Conservation (phyloP, 2,888 invertebrate genomes). For the Andrena flavipes region DNA sequence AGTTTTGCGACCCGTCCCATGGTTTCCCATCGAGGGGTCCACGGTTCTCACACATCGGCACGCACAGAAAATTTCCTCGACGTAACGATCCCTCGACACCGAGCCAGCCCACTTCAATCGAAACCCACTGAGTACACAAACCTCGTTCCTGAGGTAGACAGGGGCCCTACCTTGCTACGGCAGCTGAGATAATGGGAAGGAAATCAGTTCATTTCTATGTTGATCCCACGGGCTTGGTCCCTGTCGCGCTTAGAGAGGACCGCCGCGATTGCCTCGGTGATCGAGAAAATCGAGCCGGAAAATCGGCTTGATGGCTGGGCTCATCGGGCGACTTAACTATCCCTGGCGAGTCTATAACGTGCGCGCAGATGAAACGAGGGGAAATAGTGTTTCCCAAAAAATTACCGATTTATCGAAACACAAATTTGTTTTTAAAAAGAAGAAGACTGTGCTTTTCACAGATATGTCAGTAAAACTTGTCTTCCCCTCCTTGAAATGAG, state of each 20-base stretch:
- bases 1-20: slow-evolving; percentile 33
- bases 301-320: slow-evolving; percentile 74
- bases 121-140: slow-evolving; percentile 62
- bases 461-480: too few relatives aligned
- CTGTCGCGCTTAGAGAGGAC: slow-evolving; percentile 75
- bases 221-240: slow-evolving; percentile 80
- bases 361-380: neutral
- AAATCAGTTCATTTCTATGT: slow-evolving; percentile 85
- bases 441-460: too few relatives aligned
- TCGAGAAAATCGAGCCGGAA: slow-evolving; percentile 81
- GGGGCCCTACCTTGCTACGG: slow-evolving; percentile 49
- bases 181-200: slow-evolving; percentile 83
- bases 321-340: slow-evolving; percentile 50
- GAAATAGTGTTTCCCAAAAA: neutral
- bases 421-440: too few relatives aligned
- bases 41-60: slow-evolving; percentile 72
- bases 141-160: slow-evolving; percentile 58
- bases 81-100: slow-evolving; percentile 41
- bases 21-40: slow-evolving; percentile 22
- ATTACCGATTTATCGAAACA: slow-evolving; percentile 11
- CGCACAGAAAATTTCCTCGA: slow-evolving; percentile 58
- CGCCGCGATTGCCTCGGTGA: slow-evolving; percentile 78
- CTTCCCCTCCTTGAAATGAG: too few relatives aligned
- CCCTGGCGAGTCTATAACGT: slow-evolving; percentile 42
- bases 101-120: slow-evolving; percentile 47